phyloP scores from a whole-genome alignment of 2,888 invertebrate species.

The Adelognathus sp. region DNA sequence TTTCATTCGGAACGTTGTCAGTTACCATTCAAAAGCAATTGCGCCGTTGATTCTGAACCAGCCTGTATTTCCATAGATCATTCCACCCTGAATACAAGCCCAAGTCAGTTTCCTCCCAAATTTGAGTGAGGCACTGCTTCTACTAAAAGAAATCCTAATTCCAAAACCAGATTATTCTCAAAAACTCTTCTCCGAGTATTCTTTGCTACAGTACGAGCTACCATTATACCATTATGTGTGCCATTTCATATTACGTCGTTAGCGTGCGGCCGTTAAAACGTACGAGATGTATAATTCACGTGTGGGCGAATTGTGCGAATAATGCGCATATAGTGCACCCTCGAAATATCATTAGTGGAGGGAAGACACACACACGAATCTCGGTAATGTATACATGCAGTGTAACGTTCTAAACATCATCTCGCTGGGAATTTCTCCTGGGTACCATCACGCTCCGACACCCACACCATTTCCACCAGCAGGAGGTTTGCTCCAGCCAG shows the following conservation, averaged over 20 bases:
- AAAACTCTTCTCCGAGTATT: not conserved
- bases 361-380: conserved; percentile 4
- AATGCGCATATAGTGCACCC: conserved; percentile 2
- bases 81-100: not conserved
- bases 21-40: no score
- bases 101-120: not conserved
- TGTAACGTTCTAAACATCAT: conserved; percentile 38
- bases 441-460: not conserved
- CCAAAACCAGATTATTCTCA: not conserved
- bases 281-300: not conserved
- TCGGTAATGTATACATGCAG: no score
- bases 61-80: not conserved
- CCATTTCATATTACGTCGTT: conserved; percentile 20
- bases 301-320: conserved; percentile 12
- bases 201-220: not conserved
- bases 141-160: not conserved
- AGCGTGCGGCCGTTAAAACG: not conserved
- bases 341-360: conserved; percentile 30
- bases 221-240: conserved; percentile 1
- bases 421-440: conserved; percentile 19
- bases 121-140: not conserved
- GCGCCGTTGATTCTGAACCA: no score
- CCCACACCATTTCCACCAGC: conserved; percentile 1
- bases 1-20: no score
- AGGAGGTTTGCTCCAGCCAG: not conserved